Evolutionary conservation across 2,888 invertebrate genomes (phyloP), one percentile per base, ranked within the genome.

Genomic region (Megastigmus dorsalis): DNA sequence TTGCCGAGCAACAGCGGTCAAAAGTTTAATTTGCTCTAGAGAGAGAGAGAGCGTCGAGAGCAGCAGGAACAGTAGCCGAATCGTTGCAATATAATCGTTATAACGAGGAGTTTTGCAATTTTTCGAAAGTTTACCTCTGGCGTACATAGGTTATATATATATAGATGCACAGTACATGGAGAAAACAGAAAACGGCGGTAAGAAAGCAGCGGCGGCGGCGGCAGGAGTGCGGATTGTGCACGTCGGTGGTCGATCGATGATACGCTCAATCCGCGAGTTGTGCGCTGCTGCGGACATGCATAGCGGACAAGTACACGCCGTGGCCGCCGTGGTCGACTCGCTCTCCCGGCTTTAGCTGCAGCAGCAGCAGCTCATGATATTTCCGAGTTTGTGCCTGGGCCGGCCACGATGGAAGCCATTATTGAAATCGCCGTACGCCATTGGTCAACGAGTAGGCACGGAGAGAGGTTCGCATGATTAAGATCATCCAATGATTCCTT

Each of bases 401-500:
- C 20, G 57, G 41, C n/a, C 30, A 78, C 78, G 81, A 79, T 79
- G 81, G 84, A 83, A 83, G 84, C 84, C 84, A 85, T 85, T 85
- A 85, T 84, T 83, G 83, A 81, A 85, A 83, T 82, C 83, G 83
- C 79, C 82, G 76, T 75, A 66, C 74, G 80, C 83, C 84, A 87
- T 87, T 87, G 87, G 87, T 79, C 83, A 83, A 81, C 78, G 80
- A 81, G 79, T 79, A 81, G 80, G 80, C 83, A 83, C 83, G 84
- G 82, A 82, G 85, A 85, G 83, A 83, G 84, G 84, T 84, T 86
- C 84, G 86, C 86, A 86, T 86, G 86, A 87, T 87, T 87, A 86
- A 87, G 87, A 87, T 86, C 86, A 87, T 86, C 87, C 87, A 87
- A 87, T 87, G 87, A 87, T 87, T 87, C 84, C 86, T 87, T 87